Evolutionary conservation across 2,113 vertebrate species (phyloP), one percentile per base, ranked within the genome.

Genomic region (Pseudopodoces humilis): DNA sequence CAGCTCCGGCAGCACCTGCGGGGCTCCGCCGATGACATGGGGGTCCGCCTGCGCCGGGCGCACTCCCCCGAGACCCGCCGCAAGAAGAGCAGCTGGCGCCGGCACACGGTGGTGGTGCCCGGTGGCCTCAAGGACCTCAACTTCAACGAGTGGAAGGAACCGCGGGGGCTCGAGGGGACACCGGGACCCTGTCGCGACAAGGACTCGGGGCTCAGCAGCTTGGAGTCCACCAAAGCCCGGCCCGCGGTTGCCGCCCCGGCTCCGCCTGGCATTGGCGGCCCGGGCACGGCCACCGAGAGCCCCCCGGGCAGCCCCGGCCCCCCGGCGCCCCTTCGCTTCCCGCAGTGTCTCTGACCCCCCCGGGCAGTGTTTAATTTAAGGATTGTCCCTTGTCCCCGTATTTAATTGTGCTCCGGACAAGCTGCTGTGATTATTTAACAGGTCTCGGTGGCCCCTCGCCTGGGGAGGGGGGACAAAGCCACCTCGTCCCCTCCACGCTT

Each of bases 41-140:
- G 98, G 72, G 97, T 96, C 4, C 99, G 53, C 97, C 98, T 99
- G 91, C 97, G 99, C 23, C 98, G 99, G 37, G 98, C 98, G 3
- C 98, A 98, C 79, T 99, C 99, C 1, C 99, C 99, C 0, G 99
- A 99, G 92, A 99, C 98, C 0, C 98, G 99, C 20, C 97, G 99
- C 84, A 99, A 97, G 97, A 99, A 98, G 59, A 98, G 98, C 79
- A 98, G 98, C 53, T 99, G 99, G 99, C 98, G 99, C 28, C 97
- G 99, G 23, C 99, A 99, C 98, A 99, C 99, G 0, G 99, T 99
- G 43, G 98, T 99, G 95, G 98, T 99, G 41, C 98, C 98, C 31
- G 98, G 98, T 0, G 96, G 97, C 31, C 96, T 98, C 69, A 98
- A 97, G 77, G 98, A 98, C 93, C 98, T 98, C 96, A 98, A 98